A percentile compares a stretch with the other conserved stretches of the same genome.
Conservation (phyloP, 2,888 invertebrate species). For the Sphaeridia pumilis region DNA sequence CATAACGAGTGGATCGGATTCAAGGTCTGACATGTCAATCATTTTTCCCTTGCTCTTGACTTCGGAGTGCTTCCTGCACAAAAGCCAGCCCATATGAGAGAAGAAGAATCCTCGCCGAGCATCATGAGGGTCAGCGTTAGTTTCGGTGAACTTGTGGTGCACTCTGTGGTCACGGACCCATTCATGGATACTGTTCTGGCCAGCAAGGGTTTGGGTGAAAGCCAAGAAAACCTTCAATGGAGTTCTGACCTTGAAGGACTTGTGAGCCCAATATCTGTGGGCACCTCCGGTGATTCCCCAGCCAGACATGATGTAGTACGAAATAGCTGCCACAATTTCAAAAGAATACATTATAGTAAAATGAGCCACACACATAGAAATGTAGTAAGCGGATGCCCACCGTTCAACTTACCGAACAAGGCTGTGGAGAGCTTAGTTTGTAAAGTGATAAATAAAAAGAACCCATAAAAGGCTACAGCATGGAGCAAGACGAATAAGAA, state of each 20-base stretch:
- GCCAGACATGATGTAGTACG: slow-evolving; percentile 64
- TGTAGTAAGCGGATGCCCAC: background rate
- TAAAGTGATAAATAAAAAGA: slow-evolving; percentile 52
- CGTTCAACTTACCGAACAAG: slow-evolving; percentile 26
- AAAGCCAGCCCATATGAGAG: slow-evolving; percentile 87
- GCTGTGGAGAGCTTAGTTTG: slow-evolving; percentile 35
- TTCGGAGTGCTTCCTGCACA: slow-evolving; percentile 76
- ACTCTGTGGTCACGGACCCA: slow-evolving; percentile 75
- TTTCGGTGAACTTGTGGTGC: slow-evolving; percentile 76
- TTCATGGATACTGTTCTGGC: slow-evolving; percentile 80
- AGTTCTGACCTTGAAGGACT: slow-evolving; percentile 88
- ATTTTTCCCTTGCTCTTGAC: slow-evolving; percentile 70
- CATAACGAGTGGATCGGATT: slow-evolving; percentile 67
- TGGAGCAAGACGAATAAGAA: slow-evolving; percentile 64
- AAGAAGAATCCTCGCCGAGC: slow-evolving; percentile 78
- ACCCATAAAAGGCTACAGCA: slow-evolving; percentile 61
- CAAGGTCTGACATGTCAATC: slow-evolving; percentile 78
- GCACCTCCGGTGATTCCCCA: slow-evolving; percentile 97
- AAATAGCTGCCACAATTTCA: slow-evolving; percentile 51
- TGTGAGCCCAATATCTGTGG: slow-evolving; percentile 91
- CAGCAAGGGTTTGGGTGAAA: slow-evolving; percentile 75
- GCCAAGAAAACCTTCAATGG: slow-evolving; percentile 70
- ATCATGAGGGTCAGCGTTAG: slow-evolving; percentile 84
- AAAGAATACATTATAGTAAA: too few relatives aligned
- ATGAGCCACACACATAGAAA: slow-evolving; percentile 5